Percentiles rank a stretch among this genome's conserved stretches.
Conservation (phyloP, 2,113 vertebrate genomes). For the Onychostruthus taczanowskii region DNA sequence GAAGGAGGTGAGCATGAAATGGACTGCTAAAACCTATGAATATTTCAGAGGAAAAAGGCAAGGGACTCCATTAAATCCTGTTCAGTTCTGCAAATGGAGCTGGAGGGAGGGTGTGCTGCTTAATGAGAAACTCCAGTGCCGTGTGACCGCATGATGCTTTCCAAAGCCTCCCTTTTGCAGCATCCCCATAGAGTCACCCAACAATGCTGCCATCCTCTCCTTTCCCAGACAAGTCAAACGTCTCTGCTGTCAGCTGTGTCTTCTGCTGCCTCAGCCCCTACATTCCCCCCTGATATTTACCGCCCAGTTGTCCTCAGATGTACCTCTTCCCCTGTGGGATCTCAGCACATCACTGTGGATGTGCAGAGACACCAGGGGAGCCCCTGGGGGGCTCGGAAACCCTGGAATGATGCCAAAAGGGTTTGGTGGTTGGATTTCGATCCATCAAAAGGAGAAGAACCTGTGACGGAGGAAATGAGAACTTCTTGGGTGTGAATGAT, state of each 20-base stretch:
- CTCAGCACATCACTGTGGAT: too few relatives aligned
- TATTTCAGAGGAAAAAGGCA: slow-evolving; percentile 74
- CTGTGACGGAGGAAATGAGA: too few relatives aligned
- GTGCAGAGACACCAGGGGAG: too few relatives aligned
- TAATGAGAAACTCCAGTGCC: slow-evolving; percentile 51
- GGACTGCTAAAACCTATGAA: slow-evolving; percentile 70
- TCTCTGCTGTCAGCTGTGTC: neutral
- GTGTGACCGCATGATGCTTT: neutral
- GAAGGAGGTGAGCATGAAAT: slow-evolving; percentile 62
- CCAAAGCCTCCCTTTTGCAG: neutral
- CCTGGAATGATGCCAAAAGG: too few relatives aligned
- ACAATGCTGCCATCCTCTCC: neutral
- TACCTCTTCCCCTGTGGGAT: neutral
- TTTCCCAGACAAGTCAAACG: neutral
- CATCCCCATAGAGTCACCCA: fast-evolving
- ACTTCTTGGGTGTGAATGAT: too few relatives aligned
- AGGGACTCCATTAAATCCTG: slow-evolving; percentile 71
- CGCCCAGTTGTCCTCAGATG: neutral
- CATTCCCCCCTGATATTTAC: neutral
- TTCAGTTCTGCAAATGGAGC: slow-evolving; percentile 57
- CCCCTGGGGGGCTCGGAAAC: too few relatives aligned
- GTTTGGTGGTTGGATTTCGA: too few relatives aligned
- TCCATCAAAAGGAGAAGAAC: too few relatives aligned
- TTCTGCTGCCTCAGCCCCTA: neutral
- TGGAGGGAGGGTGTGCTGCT: neutral